Base-by-base conservation (phyloP, 2,797 vertebrate genomes). In the Melanotaenia nigrans region DNA sequence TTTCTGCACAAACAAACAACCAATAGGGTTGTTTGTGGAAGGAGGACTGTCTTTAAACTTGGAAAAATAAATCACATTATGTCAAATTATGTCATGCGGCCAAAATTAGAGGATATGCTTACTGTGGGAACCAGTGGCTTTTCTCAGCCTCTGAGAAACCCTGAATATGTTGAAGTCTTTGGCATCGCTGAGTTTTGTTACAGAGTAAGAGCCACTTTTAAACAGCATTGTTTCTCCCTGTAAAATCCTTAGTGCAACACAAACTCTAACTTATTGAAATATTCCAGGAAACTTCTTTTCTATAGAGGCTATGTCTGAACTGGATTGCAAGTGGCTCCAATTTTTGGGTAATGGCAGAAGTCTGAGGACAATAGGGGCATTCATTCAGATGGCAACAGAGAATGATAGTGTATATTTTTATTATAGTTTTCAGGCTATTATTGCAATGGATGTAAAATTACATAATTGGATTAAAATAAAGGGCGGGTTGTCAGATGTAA, bases 381-480 rank as follows among this genome's bases (percentile, higher is more conserved):
- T 68, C 71, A 81, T 84, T 79, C 77, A 75, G 5, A 1, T 18
- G 2, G 59, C 7, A 73, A 68, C 67, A 62, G 36, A 33, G 22
- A 71, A 73, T 71, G 75, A 82, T 82, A 73, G 85, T 78, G 72
- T 73, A 81, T 71, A 74, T 82, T 83, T 84, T 63, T 81, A 87
- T 85, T 57, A 66, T 67, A 53, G 25, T 63, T 40, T 88, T 83
- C 76, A 73, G 58, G 63, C 61, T 25, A 80, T 79, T 78, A 78
- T 89, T 85, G 83, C 75, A 57, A 49, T 75, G 81, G 77, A 87
- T 79, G 65, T 74, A 81, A 77, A 89, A 79, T 71, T 75, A 87
- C 86, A 89, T 84, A 85, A 90, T 89, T 84, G 85, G 81, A 89
- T 87, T 85, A 84, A 79, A 79, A 88, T 78, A 89, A 89, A 87